Conservation (phyloP, 2,888 invertebrate genomes). For the Volucella inflata region DNA sequence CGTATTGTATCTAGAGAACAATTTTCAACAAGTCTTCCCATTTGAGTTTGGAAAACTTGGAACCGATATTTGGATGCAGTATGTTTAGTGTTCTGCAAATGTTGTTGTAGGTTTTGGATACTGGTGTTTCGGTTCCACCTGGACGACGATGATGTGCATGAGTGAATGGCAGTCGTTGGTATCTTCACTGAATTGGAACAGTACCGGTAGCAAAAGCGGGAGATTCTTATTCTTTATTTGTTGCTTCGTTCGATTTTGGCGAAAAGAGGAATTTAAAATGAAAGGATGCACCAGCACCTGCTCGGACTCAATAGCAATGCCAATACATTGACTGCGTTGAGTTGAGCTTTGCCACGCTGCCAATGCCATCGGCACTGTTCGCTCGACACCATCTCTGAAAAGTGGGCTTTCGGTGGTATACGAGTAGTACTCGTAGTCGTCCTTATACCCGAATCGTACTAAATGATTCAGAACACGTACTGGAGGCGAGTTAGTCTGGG, state of each 20-base stretch:
- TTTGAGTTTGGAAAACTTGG: conserved; percentile 2
- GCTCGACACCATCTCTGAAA: not conserved
- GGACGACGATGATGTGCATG: conserved; percentile 69
- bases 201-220: conserved; percentile 13
- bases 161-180: conserved; percentile 59
- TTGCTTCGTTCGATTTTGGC: conserved; percentile 46
- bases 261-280: conserved; percentile 17
- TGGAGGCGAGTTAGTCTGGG: conserved; percentile 39
- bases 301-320: not conserved
- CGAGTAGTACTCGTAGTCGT: not conserved
- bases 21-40: conserved; percentile 61
- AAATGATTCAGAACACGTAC: conserved; percentile 70
- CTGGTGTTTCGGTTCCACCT: conserved; percentile 54
- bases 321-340: conserved; percentile 57
- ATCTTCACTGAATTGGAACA: conserved; percentile 58
- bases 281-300: conserved; percentile 42
- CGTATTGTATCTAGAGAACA: conserved; percentile 19
- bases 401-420: conserved; percentile 11
- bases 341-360: conserved; percentile 44
- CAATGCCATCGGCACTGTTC: no score
- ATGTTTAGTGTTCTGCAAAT: not conserved
- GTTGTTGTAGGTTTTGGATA: conserved; percentile 21
- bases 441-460: conserved; percentile 22
- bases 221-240: conserved; percentile 57
- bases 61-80: conserved; percentile 56